Evolutionary conservation across 2,888 invertebrate species (phyloP), one percentile per base, ranked within the genome.

Genomic region (Tethea ocularis): DNA sequence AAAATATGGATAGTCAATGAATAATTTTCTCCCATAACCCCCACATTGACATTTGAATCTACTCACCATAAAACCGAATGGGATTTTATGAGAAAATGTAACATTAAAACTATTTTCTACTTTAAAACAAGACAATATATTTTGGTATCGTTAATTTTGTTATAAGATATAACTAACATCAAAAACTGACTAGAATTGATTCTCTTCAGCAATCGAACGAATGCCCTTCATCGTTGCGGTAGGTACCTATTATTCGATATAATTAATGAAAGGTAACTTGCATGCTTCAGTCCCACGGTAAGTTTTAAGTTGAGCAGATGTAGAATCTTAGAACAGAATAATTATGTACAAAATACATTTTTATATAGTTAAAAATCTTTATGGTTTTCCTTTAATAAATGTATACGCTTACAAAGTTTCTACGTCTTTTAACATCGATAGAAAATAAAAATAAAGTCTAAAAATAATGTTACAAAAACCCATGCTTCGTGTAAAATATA

Each of bases 261-360:
- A 73, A 11, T 67, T 72, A 73, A 76, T 69, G 71, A 64, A 66
- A 67, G 68, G 70, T 66, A 73, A 69, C 72, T 72, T 46, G 20
- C 63, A 74, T 66, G 64, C 72, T 77, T 87, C 87, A 88, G 87
- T 88, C 87, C 85, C 87, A 86, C 85, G 78, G 80, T 85, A 86
- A 88, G 84, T 85, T 88, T 87, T 84, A 88, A 89, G 87, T 92
- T 92, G 93, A 93, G 92, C 93, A 92, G 91, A 91, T 87, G 82
- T 90, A 85, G 86, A 86, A 86, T 83, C 88, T 91, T 91, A 91
- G 80, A 91, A 89, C 89, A 84, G 84, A 90, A 89, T 84, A 85
- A 83, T 83, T 87, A 90, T 90, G 87, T 92, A 91, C 89, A 92
- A 89, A 88, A 88, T 89, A 88, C 80, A 79, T 83, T 82, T 77